Evolutionary conservation across 2,113 vertebrate species (phyloP).

Genomic region (Catagonus wagneri): DNA sequence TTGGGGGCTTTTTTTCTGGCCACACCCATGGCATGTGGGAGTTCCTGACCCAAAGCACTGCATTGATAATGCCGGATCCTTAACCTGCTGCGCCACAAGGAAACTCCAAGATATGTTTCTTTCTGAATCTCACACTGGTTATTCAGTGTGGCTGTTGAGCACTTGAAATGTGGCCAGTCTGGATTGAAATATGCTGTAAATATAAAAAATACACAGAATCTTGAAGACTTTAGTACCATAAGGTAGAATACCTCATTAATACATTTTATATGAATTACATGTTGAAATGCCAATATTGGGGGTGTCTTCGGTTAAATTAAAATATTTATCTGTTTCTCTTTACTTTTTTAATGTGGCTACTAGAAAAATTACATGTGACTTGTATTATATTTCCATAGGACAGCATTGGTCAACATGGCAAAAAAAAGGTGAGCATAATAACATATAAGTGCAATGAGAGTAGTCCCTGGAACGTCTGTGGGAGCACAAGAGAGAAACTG

Average conservation of each 20-base stretch:
- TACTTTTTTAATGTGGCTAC: constrained; percentile 1
- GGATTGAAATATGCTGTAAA: not conserved
- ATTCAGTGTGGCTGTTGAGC: not conserved
- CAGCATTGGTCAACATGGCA: not conserved
- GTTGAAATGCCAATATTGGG: constrained; percentile 38
- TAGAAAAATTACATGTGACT: constrained; percentile 22
- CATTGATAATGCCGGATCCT: too few species aligned
- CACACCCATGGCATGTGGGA: too few species aligned
- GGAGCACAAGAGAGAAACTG: not conserved
- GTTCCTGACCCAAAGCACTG: too few species aligned
- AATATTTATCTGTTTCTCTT: not conserved
- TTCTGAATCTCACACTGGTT: not conserved
- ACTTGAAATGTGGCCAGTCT: not conserved
- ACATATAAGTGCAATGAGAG: not conserved
- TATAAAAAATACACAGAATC: not conserved
- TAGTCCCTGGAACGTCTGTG: not conserved
- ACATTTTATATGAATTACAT: not conserved
- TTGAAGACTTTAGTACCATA: constrained; percentile 26
- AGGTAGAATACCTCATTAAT: not conserved
- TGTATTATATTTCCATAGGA: not conserved
- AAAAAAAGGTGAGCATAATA: not conserved
- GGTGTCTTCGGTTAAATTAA: constrained; percentile 15
- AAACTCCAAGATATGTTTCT: not conserved
- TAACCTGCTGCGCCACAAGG: too few species aligned
- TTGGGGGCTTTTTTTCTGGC: too few species aligned